These are phyloP conservation scores for Drosophila nasuta DNA, from an alignment of 1,140 invertebrate species.

Conservation along the genomic window DNA sequence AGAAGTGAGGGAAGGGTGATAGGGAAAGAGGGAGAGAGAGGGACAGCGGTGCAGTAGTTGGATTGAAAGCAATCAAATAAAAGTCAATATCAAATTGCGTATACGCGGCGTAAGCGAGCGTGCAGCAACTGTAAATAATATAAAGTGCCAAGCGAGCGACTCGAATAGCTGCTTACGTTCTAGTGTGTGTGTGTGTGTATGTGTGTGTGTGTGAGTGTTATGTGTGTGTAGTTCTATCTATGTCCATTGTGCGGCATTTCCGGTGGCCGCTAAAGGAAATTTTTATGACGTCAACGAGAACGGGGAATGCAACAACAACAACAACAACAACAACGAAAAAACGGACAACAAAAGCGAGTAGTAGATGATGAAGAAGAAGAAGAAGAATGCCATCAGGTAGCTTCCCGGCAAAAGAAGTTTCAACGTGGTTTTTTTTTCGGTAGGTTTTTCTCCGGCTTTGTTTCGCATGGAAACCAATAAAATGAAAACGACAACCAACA, in stretches of 20 bases:
- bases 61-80: slow-evolving; percentile 32
- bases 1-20: not conserved
- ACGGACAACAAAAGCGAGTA: slow-evolving; percentile 16
- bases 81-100: slow-evolving; percentile 54
- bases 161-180: not conserved
- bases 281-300: slow-evolving; percentile 75
- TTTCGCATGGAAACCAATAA: slow-evolving; percentile 55
- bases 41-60: not conserved
- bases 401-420: slow-evolving; percentile 28
- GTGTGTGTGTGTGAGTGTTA: not conserved
- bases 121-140: slow-evolving; percentile 38
- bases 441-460: slow-evolving; percentile 26
- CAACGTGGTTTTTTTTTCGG: slow-evolving; percentile 30
- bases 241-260: slow-evolving; percentile 68
- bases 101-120: slow-evolving; percentile 56
- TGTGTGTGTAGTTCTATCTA: slow-evolving; percentile 2
- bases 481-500: no score
- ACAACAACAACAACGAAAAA: slow-evolving; percentile 25
- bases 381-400: slow-evolving; percentile 26
- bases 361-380: not conserved
- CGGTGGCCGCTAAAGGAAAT: slow-evolving; percentile 68
- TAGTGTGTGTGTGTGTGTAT: not conserved
- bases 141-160: not conserved
- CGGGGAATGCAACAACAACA: slow-evolving; percentile 33
- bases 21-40: no score